Evolutionary conservation across 2,113 vertebrate genomes (phyloP).

Genomic region (Salvelinus alpinus): DNA sequence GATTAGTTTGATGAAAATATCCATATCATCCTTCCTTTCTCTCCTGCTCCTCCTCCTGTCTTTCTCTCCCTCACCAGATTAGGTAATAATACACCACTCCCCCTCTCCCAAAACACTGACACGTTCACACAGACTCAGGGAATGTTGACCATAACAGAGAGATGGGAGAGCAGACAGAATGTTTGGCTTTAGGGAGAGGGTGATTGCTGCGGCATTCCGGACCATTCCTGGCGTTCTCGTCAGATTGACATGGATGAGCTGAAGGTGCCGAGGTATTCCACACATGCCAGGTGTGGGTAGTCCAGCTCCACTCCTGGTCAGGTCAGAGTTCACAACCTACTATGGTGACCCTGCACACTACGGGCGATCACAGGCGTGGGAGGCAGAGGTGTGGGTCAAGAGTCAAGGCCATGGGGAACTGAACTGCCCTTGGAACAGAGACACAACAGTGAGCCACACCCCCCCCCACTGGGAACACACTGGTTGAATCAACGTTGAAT

Average conservation of each 20-base stretch:
- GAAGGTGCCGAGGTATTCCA: constrained; percentile 67
- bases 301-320: constrained; percentile 20
- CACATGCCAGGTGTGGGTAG: constrained; percentile 32
- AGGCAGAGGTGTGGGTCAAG: not conserved
- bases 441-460: constrained; percentile 53
- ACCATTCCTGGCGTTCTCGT: constrained; percentile 4
- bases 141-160: constrained; percentile 65
- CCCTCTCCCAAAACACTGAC: constrained; percentile 57
- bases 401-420: constrained; percentile 28
- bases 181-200: constrained; percentile 51
- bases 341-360: constrained; percentile 29
- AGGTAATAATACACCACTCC: constrained; percentile 45
- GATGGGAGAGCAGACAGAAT: constrained; percentile 27
- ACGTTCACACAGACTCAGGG: constrained; percentile 54
- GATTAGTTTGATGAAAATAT: constrained; percentile 63
- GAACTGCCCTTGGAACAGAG: constrained; percentile 49
- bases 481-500: too few relatives aligned
- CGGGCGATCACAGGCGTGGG: constrained; percentile 1
- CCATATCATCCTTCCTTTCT: constrained; percentile 49
- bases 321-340: constrained; percentile 57
- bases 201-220: constrained; percentile 32
- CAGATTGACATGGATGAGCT: constrained; percentile 49
- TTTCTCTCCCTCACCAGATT: constrained; percentile 30
- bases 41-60: not conserved
- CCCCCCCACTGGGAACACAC: constrained; percentile 20